Evolutionary conservation across 2,888 invertebrate genomes (phyloP).

Genomic region (Synanthedon myopaeformis): DNA sequence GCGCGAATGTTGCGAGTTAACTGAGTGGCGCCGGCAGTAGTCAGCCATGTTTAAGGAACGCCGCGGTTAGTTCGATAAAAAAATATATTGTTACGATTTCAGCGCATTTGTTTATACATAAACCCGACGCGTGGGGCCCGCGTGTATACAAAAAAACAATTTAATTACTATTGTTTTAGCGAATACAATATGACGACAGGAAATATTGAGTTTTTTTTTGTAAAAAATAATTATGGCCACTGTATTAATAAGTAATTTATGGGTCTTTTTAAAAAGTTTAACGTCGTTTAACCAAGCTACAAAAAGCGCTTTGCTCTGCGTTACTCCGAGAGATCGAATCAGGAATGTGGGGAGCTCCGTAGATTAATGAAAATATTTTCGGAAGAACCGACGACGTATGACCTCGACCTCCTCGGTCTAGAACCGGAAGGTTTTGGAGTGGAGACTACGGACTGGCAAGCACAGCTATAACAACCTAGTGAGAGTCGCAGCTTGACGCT

Average conservation of each 20-base stretch:
- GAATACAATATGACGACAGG: neutral
- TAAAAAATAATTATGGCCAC: neutral
- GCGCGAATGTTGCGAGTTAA: constrained; percentile 43
- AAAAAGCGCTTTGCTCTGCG: no score
- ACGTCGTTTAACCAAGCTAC: no score
- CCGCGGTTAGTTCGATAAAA: constrained; percentile 39
- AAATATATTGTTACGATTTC: constrained; percentile 41
- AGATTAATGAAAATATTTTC: no score
- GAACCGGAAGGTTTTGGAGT: no score
- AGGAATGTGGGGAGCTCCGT: no score
- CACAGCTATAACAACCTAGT: neutral
- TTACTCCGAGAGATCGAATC: no score
- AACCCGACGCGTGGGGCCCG: constrained; percentile 2
- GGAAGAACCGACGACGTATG: no score
- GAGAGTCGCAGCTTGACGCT: no score
- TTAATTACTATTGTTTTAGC: no score
- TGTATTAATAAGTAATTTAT: no score
- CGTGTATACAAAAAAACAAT: neutral
- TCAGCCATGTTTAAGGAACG: constrained; percentile 59
- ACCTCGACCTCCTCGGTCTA: no score
- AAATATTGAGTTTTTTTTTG: constrained; percentile 5
- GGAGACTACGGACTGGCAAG: neutral
- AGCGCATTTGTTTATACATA: constrained; percentile 32
- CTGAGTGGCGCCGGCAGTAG: constrained; percentile 39
- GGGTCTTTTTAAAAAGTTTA: no score